phyloP scores from a whole-genome alignment of 2,113 vertebrate genomes.

The Gymnogyps californianus region DNA sequence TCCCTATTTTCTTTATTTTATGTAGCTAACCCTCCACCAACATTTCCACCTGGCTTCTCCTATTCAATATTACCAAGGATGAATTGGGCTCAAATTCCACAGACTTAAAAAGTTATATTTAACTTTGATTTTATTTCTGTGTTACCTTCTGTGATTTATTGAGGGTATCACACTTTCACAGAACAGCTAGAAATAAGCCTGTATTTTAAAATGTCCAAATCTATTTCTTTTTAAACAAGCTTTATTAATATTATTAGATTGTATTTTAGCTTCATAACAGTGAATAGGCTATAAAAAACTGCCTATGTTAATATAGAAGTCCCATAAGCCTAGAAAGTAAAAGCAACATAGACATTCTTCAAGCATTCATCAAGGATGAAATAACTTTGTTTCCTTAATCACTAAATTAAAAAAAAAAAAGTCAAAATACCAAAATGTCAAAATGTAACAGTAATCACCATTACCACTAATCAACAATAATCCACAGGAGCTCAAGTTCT shows the following conservation, averaged over 20 bases:
- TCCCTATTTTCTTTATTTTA: background rate
- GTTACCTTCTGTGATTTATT: background rate
- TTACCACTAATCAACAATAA: background rate
- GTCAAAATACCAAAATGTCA: background rate
- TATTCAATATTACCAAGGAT: background rate
- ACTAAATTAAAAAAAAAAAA: background rate
- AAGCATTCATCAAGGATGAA: background rate
- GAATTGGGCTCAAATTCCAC: background rate
- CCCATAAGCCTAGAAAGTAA: background rate
- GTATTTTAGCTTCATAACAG: background rate
- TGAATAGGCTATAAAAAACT: background rate
- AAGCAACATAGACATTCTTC: background rate
- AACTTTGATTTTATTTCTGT: conserved; percentile 1
- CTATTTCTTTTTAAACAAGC: background rate
- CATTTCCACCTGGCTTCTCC: background rate
- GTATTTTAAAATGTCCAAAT: background rate
- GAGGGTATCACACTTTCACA: background rate
- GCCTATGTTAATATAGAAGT: background rate
- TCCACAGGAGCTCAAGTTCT: background rate
- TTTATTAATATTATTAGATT: background rate
- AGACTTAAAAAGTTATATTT: background rate
- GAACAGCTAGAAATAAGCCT: background rate
- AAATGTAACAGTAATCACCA: background rate
- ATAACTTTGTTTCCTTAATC: background rate
- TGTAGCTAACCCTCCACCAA: background rate